These are phyloP conservation scores for Cavia aperea DNA, from an alignment of 2,113 vertebrate species.

Conservation along the genomic window DNA sequence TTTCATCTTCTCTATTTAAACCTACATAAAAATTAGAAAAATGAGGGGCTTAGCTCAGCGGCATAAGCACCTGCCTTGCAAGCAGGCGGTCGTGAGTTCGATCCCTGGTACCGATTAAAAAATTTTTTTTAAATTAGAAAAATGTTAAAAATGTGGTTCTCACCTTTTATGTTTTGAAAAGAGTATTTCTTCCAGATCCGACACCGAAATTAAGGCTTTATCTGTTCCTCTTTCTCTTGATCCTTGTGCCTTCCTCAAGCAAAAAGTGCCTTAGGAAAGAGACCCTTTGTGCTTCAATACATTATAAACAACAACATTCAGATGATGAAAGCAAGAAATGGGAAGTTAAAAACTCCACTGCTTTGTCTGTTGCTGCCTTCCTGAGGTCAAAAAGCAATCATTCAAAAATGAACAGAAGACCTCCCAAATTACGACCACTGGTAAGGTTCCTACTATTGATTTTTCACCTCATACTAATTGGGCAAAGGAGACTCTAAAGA, in stretches of 20 bases:
- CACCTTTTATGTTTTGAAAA: not conserved
- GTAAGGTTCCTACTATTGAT: not conserved
- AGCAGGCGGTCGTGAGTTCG: too few relatives aligned
- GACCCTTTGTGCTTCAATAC: not conserved
- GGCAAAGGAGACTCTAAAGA: not conserved
- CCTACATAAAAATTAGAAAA: not conserved
- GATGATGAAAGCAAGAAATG: not conserved
- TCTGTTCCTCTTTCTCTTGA: not conserved
- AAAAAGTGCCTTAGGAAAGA: not conserved
- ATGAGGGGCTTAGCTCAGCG: not conserved
- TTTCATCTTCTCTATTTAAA: not conserved
- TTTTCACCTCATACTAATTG: not conserved
- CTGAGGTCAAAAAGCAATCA: not conserved
- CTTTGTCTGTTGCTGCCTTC: not conserved
- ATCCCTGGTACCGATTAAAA: too few relatives aligned
- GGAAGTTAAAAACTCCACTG: not conserved
- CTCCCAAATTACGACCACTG: not conserved
- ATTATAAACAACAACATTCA: not conserved
- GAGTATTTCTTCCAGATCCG: not conserved
- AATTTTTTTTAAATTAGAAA: not conserved
- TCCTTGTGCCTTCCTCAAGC: not conserved
- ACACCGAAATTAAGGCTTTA: not conserved
- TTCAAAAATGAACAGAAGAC: not conserved
- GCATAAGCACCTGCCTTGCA: too few relatives aligned
- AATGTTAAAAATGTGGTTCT: not conserved